phyloP scores from a whole-genome alignment of 2,113 vertebrate genomes.

The Tiliqua scincoides region DNA sequence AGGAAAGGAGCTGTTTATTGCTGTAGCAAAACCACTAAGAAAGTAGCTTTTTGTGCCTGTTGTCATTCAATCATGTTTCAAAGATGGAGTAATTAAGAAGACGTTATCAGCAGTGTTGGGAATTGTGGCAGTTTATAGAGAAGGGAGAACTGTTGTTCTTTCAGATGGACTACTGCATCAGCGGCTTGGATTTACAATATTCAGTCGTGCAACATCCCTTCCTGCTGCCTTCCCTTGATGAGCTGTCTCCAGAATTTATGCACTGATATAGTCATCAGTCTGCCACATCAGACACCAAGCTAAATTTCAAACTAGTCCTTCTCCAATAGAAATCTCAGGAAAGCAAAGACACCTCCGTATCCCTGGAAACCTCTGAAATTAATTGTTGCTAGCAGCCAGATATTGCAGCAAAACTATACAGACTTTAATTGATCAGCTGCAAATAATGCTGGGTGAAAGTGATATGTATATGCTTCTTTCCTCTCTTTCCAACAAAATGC shows the following conservation, averaged over 20 bases:
- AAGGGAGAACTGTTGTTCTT: background rate
- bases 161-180: background rate
- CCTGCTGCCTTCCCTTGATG: slow-evolving; percentile 40
- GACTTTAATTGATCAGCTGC: slow-evolving; percentile 17
- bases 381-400: slow-evolving; percentile 36
- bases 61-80: background rate
- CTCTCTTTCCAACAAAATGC: background rate
- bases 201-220: slow-evolving; percentile 50
- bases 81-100: background rate
- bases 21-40: background rate
- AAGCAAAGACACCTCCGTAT: slow-evolving; percentile 32
- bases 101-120: background rate
- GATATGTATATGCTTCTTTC: slow-evolving; percentile 6
- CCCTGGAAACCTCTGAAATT: slow-evolving; percentile 50
- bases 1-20: background rate
- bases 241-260: slow-evolving; percentile 56
- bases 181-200: slow-evolving; percentile 31
- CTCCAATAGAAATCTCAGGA: slow-evolving; percentile 41
- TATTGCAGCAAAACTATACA: background rate
- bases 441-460: slow-evolving; percentile 8
- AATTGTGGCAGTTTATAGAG: too few relatives aligned
- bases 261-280: slow-evolving; percentile 34
- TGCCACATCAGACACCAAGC: slow-evolving; percentile 53
- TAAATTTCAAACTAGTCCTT: slow-evolving; percentile 34
- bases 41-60: background rate